These are phyloP conservation scores for Alloscopus bannaensis DNA, from an alignment of 2,888 invertebrate genomes.

Conservation along the genomic window DNA sequence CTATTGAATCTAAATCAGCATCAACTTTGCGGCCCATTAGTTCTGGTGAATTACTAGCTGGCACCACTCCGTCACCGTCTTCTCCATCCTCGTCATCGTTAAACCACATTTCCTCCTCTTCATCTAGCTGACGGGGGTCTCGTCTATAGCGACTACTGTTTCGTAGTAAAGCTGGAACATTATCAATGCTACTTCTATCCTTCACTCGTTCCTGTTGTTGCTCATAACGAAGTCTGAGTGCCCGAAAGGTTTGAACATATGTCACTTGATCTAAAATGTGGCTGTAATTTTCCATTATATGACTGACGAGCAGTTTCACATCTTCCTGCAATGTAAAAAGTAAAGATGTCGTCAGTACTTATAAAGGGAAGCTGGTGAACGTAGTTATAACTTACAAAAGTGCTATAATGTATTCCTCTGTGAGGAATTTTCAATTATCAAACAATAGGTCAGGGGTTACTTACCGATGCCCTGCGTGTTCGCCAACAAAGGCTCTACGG, in stretches of 20 bases:
- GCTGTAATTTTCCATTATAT: conserved; percentile 97
- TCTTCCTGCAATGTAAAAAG: conserved; percentile 81
- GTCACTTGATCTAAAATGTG: conserved; percentile 95
- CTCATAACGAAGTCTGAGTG: conserved; percentile 91
- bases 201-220: conserved; percentile 94
- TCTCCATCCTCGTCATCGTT: conserved; percentile 96
- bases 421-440: too few species aligned
- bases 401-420: too few species aligned
- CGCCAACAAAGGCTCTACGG: conserved; percentile 89
- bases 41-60: conserved; percentile 76
- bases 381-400: too few species aligned
- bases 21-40: conserved; percentile 78
- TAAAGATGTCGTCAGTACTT: conserved; percentile 1
- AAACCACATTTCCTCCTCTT: conserved; percentile 99
- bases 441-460: too few species aligned
- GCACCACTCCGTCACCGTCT: conserved; percentile 77
- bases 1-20: conserved; percentile 80
- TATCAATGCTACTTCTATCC: conserved; percentile 80
- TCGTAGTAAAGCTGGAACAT: conserved; percentile 88
- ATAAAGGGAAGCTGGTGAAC: too few species aligned
- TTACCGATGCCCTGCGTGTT: conserved; percentile 96
- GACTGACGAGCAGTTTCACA: conserved; percentile 91
- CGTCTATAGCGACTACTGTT: conserved; percentile 86
- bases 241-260: conserved; percentile 99
- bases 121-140: conserved; percentile 95